A percentile compares a stretch with the other conserved stretches of the same genome.
Evolutionary conservation across 2,888 invertebrate species (phyloP).

Genomic region (Volucella zonaria): DNA sequence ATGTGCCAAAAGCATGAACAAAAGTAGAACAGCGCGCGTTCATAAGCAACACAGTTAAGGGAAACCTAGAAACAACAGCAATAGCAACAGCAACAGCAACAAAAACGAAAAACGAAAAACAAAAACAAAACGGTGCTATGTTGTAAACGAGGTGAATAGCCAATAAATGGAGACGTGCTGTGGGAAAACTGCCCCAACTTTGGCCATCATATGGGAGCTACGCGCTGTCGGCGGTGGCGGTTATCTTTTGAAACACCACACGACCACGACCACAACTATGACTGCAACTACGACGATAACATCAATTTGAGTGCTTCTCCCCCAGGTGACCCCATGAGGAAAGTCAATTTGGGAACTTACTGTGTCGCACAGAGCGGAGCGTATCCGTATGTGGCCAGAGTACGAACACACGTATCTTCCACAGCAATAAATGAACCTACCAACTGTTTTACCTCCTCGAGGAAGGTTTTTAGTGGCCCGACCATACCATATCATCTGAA

Average conservation of each 20-base stretch:
- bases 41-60: constrained; percentile 69
- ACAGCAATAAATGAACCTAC: constrained; percentile 33
- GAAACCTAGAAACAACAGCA: constrained; percentile 48
- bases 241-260: not conserved
- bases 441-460: constrained; percentile 15
- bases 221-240: constrained; percentile 22
- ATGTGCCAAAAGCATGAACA: constrained; percentile 74
- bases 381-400: too few species aligned
- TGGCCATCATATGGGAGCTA: not conserved
- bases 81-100: constrained; percentile 9
- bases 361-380: not conserved
- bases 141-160: constrained; percentile 80
- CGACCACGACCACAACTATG: not conserved
- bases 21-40: constrained; percentile 70
- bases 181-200: constrained; percentile 22
- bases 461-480: not conserved
- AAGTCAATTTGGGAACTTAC: constrained; percentile 49
- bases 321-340: constrained; percentile 46
- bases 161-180: constrained; percentile 79
- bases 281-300: too few species aligned
- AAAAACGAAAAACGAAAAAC: constrained; percentile 18
- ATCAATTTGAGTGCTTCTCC: not conserved
- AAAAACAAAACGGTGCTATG: constrained; percentile 13
- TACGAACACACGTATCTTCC: not conserved
- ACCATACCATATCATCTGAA: too few species aligned